Base-by-base conservation (phyloP, 2,888 invertebrate genomes). In the Gerosis bhagava region DNA sequence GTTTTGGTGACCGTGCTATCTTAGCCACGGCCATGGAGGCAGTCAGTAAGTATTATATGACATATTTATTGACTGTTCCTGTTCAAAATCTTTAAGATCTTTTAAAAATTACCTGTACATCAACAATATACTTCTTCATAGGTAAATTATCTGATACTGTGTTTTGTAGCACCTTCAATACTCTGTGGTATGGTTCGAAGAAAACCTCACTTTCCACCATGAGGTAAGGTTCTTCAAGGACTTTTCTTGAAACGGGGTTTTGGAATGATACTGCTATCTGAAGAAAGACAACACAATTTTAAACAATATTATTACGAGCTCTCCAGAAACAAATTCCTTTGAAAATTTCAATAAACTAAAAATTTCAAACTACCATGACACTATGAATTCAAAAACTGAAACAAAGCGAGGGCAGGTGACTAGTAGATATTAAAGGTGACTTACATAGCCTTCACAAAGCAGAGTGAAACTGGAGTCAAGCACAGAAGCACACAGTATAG, bases 141-240 rank as follows among this genome's bases (percentile, higher is more conserved):
- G 95, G 94, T 59, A 95, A 90, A 17, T 89, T 83, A 4, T 89
- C 77, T 13, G 82, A 62, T 26, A 78, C 74, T 39, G 93, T 89
- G 1, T 76, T 74, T 63, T 94, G 91, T 16, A 97, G 68, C n/a
- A 93, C 94, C 56, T 88, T 90, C 41, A 95, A 79, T 0, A 95
- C 94, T 63, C 94, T 92, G 53, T 93, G 90, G 67, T 96, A 96
- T 0, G 96, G 95, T 65, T 96, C 96, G 67, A 96, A 96, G 72
- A 94, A 97, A 0, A 94, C 92, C 39, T 92, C 92, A 40, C 94
- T 93, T 70, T 96, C 95, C 2, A 94, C 90, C 94, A 96, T 94
- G 0, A 91, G 63, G 50, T 90, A 91, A 0, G 75, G 54, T 50
- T 80, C 70, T 0, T 75, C 68, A 15, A 74, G 78, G 45, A 83